These are phyloP conservation scores for Aldrovandia affinis DNA, from an alignment of 2,797 vertebrate genomes.

Conservation along the genomic window DNA sequence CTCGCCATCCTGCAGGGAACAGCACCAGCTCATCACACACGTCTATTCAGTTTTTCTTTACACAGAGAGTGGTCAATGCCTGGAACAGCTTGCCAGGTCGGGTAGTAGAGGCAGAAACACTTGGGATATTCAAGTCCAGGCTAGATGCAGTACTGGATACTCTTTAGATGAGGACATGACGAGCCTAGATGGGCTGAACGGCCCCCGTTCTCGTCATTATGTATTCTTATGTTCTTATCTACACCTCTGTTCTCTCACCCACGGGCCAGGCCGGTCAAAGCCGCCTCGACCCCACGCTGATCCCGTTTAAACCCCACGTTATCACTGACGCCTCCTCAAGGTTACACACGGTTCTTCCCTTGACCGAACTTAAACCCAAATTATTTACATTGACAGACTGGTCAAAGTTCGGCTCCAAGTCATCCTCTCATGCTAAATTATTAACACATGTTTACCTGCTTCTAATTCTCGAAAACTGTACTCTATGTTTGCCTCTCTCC, in stretches of 20 bases:
- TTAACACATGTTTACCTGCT: neutral
- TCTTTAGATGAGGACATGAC: no score
- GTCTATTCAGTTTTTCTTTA: no score
- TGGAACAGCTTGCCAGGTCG: no score
- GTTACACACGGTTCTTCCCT: neutral
- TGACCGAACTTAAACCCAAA: neutral
- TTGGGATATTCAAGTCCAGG: no score
- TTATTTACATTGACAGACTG: neutral
- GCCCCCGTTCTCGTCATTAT: no score
- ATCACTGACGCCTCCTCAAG: neutral
- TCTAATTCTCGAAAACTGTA: no score
- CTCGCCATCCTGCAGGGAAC: constrained; percentile 62
- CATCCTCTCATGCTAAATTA: neutral
- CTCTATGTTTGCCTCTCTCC: no score
- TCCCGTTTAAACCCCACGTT: neutral
- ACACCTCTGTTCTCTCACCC: neutral
- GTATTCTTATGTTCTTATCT: no score
- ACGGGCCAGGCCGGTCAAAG: neutral
- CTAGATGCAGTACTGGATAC: no score
- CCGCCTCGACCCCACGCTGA: neutral
- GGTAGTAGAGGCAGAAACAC: no score
- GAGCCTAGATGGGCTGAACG: no score
- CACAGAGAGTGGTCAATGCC: no score
- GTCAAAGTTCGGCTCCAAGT: constrained; percentile 18
- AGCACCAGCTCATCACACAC: neutral